Conservation (phyloP, 2,797 vertebrate species). For the Gorsachius magnificus region DNA sequence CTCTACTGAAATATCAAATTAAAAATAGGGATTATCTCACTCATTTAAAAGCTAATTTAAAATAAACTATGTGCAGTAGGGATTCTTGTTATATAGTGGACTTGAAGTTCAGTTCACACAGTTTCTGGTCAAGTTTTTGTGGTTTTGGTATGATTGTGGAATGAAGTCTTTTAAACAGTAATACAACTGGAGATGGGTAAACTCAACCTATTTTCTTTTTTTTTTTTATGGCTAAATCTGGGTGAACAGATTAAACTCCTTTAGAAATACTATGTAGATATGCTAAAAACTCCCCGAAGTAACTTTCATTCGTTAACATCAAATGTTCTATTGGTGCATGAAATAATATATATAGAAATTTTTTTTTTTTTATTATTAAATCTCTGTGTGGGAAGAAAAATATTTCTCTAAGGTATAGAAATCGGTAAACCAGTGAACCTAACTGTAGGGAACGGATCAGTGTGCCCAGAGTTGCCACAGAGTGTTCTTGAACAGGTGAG, state of each 20-base stretch:
- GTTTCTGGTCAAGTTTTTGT: neutral
- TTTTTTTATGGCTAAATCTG: neutral
- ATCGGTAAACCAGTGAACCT: neutral
- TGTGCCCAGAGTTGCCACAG: neutral
- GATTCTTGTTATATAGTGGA: neutral
- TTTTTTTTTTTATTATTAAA: neutral
- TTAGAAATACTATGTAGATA: neutral
- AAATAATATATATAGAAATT: neutral
- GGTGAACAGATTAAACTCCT: neutral
- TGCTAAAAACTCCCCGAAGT: neutral
- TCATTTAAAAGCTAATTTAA: constrained; percentile 26
- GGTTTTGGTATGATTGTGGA: neutral
- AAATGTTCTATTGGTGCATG: neutral
- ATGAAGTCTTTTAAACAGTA: neutral
- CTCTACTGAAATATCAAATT: constrained; percentile 28
- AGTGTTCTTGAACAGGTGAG: neutral
- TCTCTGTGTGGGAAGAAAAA: neutral
- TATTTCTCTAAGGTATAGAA: neutral
- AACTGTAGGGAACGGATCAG: neutral
- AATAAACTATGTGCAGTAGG: neutral
- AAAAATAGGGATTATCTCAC: constrained; percentile 23
- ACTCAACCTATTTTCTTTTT: neutral
- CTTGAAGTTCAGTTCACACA: neutral
- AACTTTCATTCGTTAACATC: neutral
- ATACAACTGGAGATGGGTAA: neutral